phyloP scores from a whole-genome alignment of 2,888 invertebrate species.

The Aporophyla lueneburgensis region DNA sequence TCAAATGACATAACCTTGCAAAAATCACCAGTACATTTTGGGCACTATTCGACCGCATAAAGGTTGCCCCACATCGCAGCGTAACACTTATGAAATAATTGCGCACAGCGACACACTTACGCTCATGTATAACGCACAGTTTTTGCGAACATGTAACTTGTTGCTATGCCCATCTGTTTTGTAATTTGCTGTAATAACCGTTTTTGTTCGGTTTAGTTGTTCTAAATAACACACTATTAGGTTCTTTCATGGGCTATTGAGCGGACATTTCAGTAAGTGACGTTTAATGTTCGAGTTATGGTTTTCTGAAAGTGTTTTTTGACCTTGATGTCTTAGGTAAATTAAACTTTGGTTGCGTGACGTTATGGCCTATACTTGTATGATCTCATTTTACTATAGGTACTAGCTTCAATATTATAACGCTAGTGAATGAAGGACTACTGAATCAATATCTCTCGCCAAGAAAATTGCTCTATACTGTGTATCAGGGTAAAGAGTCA shows the following conservation, averaged over 20 bases:
- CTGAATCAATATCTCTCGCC: not conserved
- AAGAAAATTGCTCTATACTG: not conserved
- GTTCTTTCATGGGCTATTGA: constrained; percentile 37
- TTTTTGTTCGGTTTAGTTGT: constrained; percentile 41
- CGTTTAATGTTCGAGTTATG: not conserved
- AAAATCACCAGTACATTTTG: not conserved
- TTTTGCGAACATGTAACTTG: constrained; percentile 54
- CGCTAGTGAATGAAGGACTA: not conserved
- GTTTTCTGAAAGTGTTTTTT: constrained; percentile 2
- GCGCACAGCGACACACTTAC: constrained; percentile 57
- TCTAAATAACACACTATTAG: constrained; percentile 25
- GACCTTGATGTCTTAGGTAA: not conserved
- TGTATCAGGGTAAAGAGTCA: not conserved
- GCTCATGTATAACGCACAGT: constrained; percentile 57
- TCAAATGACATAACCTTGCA: not conserved
- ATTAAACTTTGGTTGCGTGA: not conserved
- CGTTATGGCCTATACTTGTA: not conserved
- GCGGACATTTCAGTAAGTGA: constrained; percentile 11
- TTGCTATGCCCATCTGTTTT: constrained; percentile 61
- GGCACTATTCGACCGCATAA: constrained; percentile 36
- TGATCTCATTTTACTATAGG: not conserved
- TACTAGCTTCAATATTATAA: not conserved
- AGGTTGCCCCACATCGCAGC: constrained; percentile 57
- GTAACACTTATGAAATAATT: constrained; percentile 62
- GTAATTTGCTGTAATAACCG: constrained; percentile 43